A percentile compares a stretch with the other conserved stretches of the same genome.
Evolutionary conservation across 2,888 invertebrate genomes (phyloP).

Genomic region (Oasisia sp.): DNA sequence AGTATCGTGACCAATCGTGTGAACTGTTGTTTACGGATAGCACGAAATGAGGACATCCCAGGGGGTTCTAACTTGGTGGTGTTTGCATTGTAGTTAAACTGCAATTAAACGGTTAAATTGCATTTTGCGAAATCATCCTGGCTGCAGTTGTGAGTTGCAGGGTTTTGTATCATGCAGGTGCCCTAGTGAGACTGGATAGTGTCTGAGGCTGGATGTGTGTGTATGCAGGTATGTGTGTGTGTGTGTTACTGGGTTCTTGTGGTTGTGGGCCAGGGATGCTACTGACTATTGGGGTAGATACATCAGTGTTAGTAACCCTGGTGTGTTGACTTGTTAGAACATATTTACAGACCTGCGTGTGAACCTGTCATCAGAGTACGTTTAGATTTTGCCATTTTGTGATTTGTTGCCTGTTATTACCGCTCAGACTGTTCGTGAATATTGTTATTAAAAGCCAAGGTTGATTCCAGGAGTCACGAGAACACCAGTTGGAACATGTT

Average conservation of each 20-base stretch:
- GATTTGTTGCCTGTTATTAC: background rate
- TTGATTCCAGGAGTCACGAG: no score
- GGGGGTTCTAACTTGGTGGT: background rate
- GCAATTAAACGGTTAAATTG: background rate
- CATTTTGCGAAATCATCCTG: background rate
- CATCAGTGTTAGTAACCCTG: no score
- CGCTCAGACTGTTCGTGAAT: background rate
- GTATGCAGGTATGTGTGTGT: background rate
- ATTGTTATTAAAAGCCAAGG: no score
- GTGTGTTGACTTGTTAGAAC: no score
- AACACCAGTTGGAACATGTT: no score
- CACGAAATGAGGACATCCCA: background rate
- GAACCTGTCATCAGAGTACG: no score
- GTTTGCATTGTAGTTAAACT: constrained; percentile 6
- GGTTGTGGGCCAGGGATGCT: background rate
- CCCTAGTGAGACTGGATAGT: background rate
- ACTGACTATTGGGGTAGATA: no score
- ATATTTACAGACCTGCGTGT: no score
- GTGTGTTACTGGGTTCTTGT: background rate
- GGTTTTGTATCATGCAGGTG: background rate
- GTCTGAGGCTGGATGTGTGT: no score
- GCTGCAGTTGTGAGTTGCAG: background rate
- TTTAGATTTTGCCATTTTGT: background rate
- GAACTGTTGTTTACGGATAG: background rate
- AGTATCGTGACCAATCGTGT: background rate